Evolutionary conservation across 2,797 vertebrate genomes (phyloP).

Genomic region (Tragelaphus eurycerus): DNA sequence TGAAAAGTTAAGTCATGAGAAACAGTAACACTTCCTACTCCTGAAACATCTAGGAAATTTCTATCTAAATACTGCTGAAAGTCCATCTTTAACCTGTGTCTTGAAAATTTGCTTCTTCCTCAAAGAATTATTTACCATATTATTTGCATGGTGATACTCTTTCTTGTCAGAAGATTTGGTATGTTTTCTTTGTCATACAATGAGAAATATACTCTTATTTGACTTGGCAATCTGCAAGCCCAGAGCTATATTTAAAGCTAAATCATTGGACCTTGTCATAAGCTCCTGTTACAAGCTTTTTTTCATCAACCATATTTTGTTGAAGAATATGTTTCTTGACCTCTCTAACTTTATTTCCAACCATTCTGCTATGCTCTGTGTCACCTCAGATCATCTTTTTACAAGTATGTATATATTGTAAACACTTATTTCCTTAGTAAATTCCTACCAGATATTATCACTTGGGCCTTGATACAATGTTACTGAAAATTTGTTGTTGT

Average conservation of each 20-base stretch:
- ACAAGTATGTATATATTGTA: background rate
- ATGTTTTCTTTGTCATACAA: background rate
- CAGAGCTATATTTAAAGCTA: conserved; percentile 5
- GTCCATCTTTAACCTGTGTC: background rate
- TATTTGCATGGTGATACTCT: background rate
- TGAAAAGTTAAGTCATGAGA: background rate
- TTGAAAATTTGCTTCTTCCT: background rate
- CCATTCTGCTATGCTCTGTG: background rate
- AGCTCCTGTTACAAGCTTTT: background rate
- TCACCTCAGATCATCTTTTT: background rate
- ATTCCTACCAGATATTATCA: background rate
- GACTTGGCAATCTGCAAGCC: conserved; percentile 2
- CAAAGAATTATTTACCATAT: background rate
- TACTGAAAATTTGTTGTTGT: background rate
- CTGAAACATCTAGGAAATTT: background rate
- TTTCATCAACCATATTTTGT: background rate
- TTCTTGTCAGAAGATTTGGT: background rate
- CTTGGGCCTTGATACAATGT: background rate
- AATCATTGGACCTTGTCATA: background rate
- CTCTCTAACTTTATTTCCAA: conserved; percentile 15
- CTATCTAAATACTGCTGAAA: background rate
- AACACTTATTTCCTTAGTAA: background rate
- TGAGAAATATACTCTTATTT: background rate
- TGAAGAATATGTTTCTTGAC: conserved; percentile 5
- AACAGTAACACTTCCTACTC: background rate